These are phyloP conservation scores for Eurosta solidaginis DNA, from an alignment of 1,140 invertebrate genomes.

Conservation along the genomic window DNA sequence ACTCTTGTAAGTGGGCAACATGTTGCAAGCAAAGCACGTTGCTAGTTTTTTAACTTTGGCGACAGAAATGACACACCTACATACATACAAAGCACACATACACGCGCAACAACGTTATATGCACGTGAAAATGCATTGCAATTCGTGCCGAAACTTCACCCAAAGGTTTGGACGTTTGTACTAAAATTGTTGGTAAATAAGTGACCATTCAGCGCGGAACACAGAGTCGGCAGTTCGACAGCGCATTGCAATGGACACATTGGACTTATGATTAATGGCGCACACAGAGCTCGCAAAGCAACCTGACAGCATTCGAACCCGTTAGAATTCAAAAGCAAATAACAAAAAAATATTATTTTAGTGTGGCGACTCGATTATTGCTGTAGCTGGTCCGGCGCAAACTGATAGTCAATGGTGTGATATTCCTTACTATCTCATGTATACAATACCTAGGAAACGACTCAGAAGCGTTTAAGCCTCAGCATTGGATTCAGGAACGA, in stretches of 20 bases:
- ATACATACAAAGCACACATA: not conserved
- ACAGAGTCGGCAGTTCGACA: not conserved
- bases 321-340: no score
- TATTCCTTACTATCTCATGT: no score
- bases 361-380: no score
- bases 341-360: no score
- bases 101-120: not conserved
- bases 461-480: not conserved
- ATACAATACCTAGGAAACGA: not conserved
- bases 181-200: no score
- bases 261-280: constrained; percentile 3
- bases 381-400: not conserved
- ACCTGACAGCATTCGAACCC: not conserved
- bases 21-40: not conserved
- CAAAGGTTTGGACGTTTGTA: not conserved
- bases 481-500: not conserved
- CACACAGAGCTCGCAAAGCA: not conserved
- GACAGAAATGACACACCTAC: not conserved
- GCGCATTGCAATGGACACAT: not conserved
- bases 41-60: not conserved
- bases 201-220: not conserved
- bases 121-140: not conserved
- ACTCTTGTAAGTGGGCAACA: not conserved
- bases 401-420: not conserved
- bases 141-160: not conserved